Conservation (phyloP, 2,113 vertebrate species). For the Pollimyrus isidori region DNA sequence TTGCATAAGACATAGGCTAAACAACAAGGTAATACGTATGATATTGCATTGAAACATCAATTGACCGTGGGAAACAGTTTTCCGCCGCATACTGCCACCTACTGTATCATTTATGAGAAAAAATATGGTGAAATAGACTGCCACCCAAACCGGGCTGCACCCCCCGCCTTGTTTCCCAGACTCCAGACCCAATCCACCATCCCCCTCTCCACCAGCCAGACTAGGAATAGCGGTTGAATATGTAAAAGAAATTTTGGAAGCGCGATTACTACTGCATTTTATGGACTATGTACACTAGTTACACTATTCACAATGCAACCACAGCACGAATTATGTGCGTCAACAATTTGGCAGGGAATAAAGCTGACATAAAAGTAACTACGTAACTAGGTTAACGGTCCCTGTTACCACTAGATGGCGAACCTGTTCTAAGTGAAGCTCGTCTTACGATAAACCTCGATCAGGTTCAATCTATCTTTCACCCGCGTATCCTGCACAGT, state of each 20-base stretch:
- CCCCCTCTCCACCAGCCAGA: background rate
- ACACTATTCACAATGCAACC: background rate
- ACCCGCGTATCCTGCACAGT: background rate
- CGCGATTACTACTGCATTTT: background rate
- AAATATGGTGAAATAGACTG: background rate
- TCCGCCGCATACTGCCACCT: background rate
- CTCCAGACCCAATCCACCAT: background rate
- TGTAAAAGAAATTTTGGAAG: background rate
- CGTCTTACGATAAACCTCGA: background rate
- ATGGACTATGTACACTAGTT: background rate
- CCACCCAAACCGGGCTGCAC: background rate
- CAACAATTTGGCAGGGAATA: background rate
- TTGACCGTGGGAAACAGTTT: background rate
- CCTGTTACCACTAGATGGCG: conserved; percentile 7
- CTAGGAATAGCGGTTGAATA: background rate
- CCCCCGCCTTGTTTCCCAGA: background rate
- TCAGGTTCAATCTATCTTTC: background rate
- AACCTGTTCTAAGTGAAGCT: background rate
- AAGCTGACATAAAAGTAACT: background rate
- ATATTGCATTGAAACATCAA: background rate
- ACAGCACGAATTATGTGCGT: background rate
- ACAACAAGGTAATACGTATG: background rate
- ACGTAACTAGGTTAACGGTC: background rate
- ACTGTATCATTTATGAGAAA: background rate
- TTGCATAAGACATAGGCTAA: background rate